These are phyloP conservation scores for Azorinus chamasolen DNA, from an alignment of 2,888 invertebrate genomes.

Conservation along the genomic window DNA sequence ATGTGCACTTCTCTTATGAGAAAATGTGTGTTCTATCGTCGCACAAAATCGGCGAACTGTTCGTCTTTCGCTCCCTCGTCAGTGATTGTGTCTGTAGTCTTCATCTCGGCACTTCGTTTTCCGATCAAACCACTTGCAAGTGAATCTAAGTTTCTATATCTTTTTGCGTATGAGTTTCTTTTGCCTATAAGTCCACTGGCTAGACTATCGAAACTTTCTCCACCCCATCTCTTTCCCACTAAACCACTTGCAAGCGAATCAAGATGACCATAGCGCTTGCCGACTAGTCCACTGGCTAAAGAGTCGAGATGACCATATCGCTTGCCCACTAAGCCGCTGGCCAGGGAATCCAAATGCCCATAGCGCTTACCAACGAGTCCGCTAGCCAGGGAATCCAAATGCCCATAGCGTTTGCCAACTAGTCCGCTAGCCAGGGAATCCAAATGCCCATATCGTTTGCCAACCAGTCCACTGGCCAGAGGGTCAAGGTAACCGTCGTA, in stretches of 20 bases:
- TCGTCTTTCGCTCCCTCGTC: neutral
- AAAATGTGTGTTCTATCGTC: too few relatives aligned
- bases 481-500: conserved; percentile 13
- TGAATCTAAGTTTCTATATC: conserved; percentile 16
- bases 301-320: conserved; percentile 10
- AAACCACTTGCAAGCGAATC: conserved; percentile 34
- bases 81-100: neutral
- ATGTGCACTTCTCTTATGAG: too few relatives aligned
- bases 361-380: conserved; percentile 16
- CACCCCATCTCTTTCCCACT: conserved; percentile 23
- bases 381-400: conserved; percentile 19
- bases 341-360: conserved; percentile 20
- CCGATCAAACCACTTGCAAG: conserved; percentile 24
- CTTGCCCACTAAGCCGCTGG: conserved; percentile 15
- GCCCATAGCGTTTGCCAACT: conserved; percentile 27
- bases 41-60: too few relatives aligned
- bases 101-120: conserved; percentile 9
- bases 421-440: conserved; percentile 35
- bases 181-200: conserved; percentile 18
- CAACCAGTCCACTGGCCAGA: conserved; percentile 22
- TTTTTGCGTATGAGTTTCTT: conserved; percentile 3
- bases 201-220: conserved; percentile 12
- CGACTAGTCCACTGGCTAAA: conserved; percentile 15
- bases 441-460: conserved; percentile 25
- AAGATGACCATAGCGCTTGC: conserved; percentile 20